phyloP scores from a whole-genome alignment of 2,113 vertebrate genomes.

The human region GRCh38 chr1:172819501-172820000 shows the following conservation, averaged over 20 bases:
- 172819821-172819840: background rate
- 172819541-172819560: background rate
- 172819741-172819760: background rate
- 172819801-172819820: rapidly evolving
- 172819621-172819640: background rate
- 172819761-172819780: too few species aligned
- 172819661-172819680: background rate
- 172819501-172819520: conserved; percentile 48
- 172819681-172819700: background rate
- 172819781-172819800: background rate
- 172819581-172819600: background rate
- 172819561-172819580: background rate
- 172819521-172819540: background rate
- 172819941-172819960: background rate
- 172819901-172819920: background rate
- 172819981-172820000: background rate
- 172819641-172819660: background rate
- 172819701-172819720: background rate
- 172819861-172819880: background rate
- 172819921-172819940: background rate
- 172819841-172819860: background rate
- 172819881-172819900: background rate
- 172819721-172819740: background rate
- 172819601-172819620: background rate
- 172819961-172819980: background rate